A percentile compares a stretch with the other conserved stretches of the same genome.
phyloP scores from a whole-genome alignment of 35 echinoderm and acorn worm genomes.

The Patiria miniata region DNA sequence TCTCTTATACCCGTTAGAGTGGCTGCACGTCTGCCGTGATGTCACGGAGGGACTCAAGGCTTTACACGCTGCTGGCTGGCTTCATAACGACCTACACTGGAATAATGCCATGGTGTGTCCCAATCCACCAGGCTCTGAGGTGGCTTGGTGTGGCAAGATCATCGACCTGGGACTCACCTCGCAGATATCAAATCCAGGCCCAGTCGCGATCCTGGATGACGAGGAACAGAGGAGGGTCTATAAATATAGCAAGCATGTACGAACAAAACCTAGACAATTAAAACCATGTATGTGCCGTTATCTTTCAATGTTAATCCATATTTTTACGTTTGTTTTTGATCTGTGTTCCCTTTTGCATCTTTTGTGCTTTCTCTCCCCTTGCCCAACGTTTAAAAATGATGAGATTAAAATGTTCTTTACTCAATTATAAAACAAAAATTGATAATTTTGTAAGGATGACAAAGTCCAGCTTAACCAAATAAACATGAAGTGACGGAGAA shows the following conservation, averaged over 20 bases:
- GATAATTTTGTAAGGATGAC: too few species aligned
- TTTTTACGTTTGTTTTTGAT: too few species aligned
- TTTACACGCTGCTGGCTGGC: background rate
- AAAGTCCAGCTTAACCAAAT: too few species aligned
- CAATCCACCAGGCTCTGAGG: background rate
- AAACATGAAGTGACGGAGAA: too few species aligned
- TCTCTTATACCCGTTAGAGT: background rate
- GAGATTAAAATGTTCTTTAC: too few species aligned
- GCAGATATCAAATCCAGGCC: background rate
- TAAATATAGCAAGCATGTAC: background rate
- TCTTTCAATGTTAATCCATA: too few species aligned
- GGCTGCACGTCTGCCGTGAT: conserved; percentile 11
- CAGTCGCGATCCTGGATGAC: background rate
- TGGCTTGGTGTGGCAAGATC: background rate
- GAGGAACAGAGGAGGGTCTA: background rate
- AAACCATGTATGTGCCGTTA: too few species aligned
- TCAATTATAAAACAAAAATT: too few species aligned
- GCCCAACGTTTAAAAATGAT: too few species aligned
- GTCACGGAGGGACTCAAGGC: background rate
- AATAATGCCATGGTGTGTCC: background rate
- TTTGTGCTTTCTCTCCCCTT: too few species aligned
- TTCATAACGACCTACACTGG: background rate
- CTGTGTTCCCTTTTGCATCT: too few species aligned
- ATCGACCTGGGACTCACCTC: background rate
- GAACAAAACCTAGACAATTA: too few species aligned